Conservation (phyloP, 2,797 vertebrate species). For the Anguilla obscura region DNA sequence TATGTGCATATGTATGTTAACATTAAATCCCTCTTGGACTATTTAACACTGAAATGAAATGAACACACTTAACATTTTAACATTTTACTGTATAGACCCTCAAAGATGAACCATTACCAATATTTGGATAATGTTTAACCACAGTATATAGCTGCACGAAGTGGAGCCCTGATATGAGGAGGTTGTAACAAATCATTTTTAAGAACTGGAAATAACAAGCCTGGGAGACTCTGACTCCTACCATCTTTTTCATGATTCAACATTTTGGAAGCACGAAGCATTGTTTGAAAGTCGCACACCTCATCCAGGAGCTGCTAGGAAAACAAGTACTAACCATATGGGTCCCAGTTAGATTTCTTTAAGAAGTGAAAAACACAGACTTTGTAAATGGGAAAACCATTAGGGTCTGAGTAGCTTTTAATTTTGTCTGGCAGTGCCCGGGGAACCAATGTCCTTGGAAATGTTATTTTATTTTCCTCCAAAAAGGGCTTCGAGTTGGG, state of each 20-base stretch:
- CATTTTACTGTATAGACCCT: not conserved
- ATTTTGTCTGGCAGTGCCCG: constrained; percentile 7
- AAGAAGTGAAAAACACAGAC: constrained; percentile 32
- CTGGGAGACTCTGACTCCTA: not conserved
- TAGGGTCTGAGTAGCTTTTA: constrained; percentile 19
- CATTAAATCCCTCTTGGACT: too few relatives aligned
- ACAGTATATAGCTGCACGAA: not conserved
- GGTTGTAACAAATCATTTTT: not conserved
- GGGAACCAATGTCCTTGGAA: constrained; percentile 32
- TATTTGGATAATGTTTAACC: not conserved
- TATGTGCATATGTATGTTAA: too few relatives aligned
- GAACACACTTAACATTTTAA: too few relatives aligned
- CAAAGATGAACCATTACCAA: not conserved
- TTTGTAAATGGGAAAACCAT: constrained; percentile 39
- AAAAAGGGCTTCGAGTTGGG: not conserved
- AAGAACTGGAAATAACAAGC: not conserved
- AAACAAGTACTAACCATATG: constrained; percentile 4
- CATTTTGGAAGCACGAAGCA: not conserved
- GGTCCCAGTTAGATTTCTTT: constrained; percentile 28
- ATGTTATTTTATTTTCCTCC: constrained; percentile 16
- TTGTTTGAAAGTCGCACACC: not conserved
- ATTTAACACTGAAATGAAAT: too few relatives aligned
- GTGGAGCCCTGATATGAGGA: not conserved
- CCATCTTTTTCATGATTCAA: not conserved
- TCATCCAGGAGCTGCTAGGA: not conserved